phyloP scores from a whole-genome alignment of 2,888 invertebrate species.

The Noctua pronuba region DNA sequence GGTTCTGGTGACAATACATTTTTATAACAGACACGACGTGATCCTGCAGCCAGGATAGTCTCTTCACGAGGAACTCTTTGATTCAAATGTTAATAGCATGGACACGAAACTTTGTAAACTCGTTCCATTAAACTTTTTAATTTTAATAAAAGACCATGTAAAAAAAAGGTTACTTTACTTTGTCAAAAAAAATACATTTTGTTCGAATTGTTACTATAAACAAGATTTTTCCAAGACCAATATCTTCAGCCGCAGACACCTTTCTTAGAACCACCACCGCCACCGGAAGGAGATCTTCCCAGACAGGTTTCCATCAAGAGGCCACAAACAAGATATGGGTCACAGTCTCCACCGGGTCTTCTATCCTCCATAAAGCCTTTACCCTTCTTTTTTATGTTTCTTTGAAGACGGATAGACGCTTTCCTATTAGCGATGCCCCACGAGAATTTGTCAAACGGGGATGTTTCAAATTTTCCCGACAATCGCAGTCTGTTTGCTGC shows the following conservation, averaged over 20 bases:
- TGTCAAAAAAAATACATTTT: too few species aligned
- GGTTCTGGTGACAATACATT: too few species aligned
- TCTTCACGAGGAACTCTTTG: too few species aligned
- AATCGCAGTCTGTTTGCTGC: constrained; percentile 97
- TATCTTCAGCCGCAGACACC: background rate
- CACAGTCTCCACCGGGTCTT: constrained; percentile 97
- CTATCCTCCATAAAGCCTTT: constrained; percentile 98
- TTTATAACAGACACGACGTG: too few species aligned
- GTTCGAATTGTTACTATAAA: background rate
- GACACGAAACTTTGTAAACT: too few species aligned
- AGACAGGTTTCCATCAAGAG: constrained; percentile 88
- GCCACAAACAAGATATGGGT: constrained; percentile 93
- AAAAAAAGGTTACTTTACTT: too few species aligned
- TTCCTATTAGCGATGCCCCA: constrained; percentile 97
- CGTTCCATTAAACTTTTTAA: too few species aligned
- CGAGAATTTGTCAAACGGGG: constrained; percentile 97
- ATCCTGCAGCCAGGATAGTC: too few species aligned
- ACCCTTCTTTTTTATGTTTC: constrained; percentile 96
- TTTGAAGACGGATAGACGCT: constrained; percentile 97
- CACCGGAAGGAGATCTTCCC: constrained; percentile 67
- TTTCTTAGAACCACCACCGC: constrained; percentile 8
- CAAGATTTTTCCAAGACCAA: background rate
- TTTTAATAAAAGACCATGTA: too few species aligned
- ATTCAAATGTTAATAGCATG: too few species aligned
- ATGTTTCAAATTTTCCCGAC: constrained; percentile 98